phyloP scores from a whole-genome alignment of 1,140 invertebrate genomes.

The Bacillus rossius region DNA sequence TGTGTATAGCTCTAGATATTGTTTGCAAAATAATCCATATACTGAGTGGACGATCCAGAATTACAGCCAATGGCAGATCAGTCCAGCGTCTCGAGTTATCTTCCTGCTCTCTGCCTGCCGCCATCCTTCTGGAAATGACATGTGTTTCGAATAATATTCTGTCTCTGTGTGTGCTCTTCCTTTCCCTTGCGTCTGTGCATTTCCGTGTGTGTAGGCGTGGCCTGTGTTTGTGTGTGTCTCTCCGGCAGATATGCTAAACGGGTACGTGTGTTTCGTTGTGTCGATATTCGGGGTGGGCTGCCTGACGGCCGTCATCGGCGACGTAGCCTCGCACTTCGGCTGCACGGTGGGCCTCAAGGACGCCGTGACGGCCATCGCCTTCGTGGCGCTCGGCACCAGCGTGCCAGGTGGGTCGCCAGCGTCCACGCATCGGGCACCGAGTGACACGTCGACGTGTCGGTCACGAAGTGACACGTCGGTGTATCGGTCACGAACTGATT shows the following conservation, averaged over 20 bases:
- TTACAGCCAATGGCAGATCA: too few species aligned
- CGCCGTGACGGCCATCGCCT: constrained; percentile 92
- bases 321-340: constrained; percentile 94
- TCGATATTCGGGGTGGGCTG: constrained; percentile 92
- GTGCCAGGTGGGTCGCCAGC: constrained; percentile 80
- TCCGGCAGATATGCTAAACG: constrained; percentile 67
- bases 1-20: too few species aligned
- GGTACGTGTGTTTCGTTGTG: constrained; percentile 90
- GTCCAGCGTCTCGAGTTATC: too few species aligned
- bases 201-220: too few species aligned
- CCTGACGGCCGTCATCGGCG: constrained; percentile 93
- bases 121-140: too few species aligned
- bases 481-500: too few species aligned
- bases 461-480: too few species aligned
- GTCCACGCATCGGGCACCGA: too few species aligned
- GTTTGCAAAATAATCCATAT: too few species aligned
- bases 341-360: constrained; percentile 96
- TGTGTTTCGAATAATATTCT: not conserved
- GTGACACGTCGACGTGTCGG: too few species aligned
- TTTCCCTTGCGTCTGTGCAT: not conserved
- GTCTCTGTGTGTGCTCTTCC: not conserved
- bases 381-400: constrained; percentile 94
- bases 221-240: constrained; percentile 19
- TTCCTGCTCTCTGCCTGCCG: too few species aligned
- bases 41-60: too few species aligned